Base-by-base conservation (phyloP, 2,888 invertebrate genomes). In the Steromphala cineraria region DNA sequence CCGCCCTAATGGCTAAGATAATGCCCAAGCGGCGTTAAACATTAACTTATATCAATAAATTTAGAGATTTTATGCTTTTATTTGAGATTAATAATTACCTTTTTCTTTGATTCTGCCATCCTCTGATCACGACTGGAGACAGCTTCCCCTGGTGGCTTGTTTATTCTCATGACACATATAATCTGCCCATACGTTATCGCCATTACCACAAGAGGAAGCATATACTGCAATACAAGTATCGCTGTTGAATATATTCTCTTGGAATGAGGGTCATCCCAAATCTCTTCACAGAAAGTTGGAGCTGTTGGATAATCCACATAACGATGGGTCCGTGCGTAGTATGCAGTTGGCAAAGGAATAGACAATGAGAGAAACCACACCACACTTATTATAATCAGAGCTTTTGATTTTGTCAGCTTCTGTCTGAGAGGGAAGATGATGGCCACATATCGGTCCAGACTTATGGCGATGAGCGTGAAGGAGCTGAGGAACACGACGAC, bases 391-490 rank as follows among this genome's bases (percentile, higher is more conserved):
- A 96, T 95, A 80, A 95, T 91, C 82, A 95, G 95, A 0, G 96
- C 96, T 19, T 95, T 95, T 53, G 95, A 95, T 91, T 96, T 96
- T 28, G 96, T 96, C 91, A 97, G 95, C 56, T 97, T 95, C 0
- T 97, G 97, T 87, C 96, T 95, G 79, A 98, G 93, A 0, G 98
- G 98, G 94, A 97, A 96, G 95, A 98, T 96, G 83, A 98, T 98
- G 77, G 97, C 97, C 93, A 97, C 96, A 91, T 97, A 98, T 21
- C 98, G 95, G 94, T 98, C 98, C 79, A 97, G 95, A 86, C 97
- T 97, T 91, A 98, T 97, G 53, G 97, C 97, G 46, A 98, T 96
- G 89, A 98, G 93, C 0, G 98, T 98, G 92, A 98, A 98, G 2
- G 98, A 97, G 91, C 97, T 97, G 82, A 98, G 96, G 81, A 94